These are phyloP conservation scores for Rhabdomys dilectus DNA, from an alignment of 2,113 vertebrate genomes.

Conservation along the genomic window DNA sequence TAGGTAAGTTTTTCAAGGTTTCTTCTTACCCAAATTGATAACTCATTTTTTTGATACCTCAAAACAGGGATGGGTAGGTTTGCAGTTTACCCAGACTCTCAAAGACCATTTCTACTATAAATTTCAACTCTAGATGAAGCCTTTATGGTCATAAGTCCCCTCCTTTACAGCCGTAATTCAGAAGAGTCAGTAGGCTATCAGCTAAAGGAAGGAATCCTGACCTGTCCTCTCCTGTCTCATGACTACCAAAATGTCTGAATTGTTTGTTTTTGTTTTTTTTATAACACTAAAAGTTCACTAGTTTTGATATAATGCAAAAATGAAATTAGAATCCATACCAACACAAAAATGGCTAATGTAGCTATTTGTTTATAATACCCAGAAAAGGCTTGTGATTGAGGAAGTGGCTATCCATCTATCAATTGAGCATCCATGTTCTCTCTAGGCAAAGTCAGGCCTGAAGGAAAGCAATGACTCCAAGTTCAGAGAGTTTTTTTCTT, in stretches of 20 bases:
- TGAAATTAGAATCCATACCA: background rate
- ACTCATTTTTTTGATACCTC: background rate
- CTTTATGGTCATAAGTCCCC: background rate
- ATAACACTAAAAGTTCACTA: background rate
- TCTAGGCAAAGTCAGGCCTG: background rate
- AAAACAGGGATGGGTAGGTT: background rate
- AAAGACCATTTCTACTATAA: background rate
- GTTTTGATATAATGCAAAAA: background rate
- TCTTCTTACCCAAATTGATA: background rate
- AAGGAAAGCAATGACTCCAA: background rate
- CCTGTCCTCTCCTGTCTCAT: background rate
- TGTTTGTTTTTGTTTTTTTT: background rate
- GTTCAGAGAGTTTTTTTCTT: no score
- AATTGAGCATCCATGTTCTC: background rate
- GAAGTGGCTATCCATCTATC: background rate
- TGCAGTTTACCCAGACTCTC: background rate
- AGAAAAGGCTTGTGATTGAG: background rate
- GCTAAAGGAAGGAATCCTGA: background rate
- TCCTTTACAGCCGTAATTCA: background rate
- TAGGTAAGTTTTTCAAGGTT: background rate
- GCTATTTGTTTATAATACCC: background rate
- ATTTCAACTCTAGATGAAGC: conserved; percentile 13
- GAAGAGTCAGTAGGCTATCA: background rate
- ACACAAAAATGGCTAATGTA: background rate
- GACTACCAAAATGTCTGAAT: background rate